These are phyloP conservation scores for Callithrix jacchus DNA, from an alignment of 2,113 vertebrate species.

Conservation along the genomic window DNA sequence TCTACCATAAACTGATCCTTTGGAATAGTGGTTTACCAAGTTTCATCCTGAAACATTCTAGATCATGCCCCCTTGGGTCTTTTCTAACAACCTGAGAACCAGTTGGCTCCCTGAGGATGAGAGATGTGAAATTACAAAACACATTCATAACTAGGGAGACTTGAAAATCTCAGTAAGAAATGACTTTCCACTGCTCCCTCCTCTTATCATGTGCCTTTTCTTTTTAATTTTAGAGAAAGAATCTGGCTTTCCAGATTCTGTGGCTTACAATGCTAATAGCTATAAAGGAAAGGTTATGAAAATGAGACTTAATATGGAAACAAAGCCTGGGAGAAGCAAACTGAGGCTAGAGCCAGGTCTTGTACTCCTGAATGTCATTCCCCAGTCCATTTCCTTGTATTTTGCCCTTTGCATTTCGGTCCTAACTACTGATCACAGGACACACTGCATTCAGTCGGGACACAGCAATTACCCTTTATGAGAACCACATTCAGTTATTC, in stretches of 20 bases:
- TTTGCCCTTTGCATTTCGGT: conserved; percentile 17
- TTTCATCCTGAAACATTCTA: neutral
- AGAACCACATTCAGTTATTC: neutral
- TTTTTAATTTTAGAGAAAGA: neutral
- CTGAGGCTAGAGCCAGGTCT: neutral
- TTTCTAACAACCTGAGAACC: neutral
- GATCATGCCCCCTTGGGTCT: neutral
- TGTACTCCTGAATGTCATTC: neutral
- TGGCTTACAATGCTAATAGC: neutral
- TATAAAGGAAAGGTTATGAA: conserved; percentile 15
- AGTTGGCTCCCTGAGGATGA: neutral
- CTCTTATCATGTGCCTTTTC: neutral
- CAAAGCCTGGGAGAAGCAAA: neutral
- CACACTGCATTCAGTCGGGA: neutral
- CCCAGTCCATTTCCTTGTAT: neutral
- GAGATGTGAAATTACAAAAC: neutral
- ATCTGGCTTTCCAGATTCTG: neutral
- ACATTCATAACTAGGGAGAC: too few species aligned
- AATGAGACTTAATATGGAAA: neutral
- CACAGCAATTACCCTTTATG: conserved; percentile 47
- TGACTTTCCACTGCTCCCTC: fast-evolving
- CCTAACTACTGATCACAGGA: conserved; percentile 1
- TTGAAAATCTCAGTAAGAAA: neutral
- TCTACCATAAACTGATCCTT: neutral
- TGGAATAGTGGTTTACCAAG: neutral